A percentile compares a stretch with the other conserved stretches of the same genome.
phyloP scores from a whole-genome alignment of 2,888 invertebrate genomes.

The Luperina nickerlii region DNA sequence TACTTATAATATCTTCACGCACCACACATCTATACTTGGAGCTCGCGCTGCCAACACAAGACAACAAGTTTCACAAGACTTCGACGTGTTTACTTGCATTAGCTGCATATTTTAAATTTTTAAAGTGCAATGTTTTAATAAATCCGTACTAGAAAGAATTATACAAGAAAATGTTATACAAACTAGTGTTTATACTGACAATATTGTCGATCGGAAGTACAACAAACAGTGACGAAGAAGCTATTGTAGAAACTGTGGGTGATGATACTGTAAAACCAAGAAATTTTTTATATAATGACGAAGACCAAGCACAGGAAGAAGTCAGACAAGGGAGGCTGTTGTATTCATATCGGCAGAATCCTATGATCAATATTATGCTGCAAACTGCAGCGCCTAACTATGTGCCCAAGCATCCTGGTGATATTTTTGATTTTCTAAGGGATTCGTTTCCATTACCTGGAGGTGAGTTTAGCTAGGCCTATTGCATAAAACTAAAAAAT shows the following conservation, averaged over 20 bases:
- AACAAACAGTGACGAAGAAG: slow-evolving; percentile 45
- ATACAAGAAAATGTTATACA: slow-evolving; percentile 41
- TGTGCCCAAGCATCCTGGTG: slow-evolving; percentile 65
- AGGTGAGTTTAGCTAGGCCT: slow-evolving; percentile 73
- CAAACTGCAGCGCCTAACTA: slow-evolving; percentile 71
- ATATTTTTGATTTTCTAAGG: slow-evolving; percentile 79
- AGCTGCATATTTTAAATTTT: background rate
- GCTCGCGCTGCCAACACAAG: background rate
- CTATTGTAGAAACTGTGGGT: slow-evolving; percentile 47
- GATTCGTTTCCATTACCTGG: slow-evolving; percentile 81
- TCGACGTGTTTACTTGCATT: slow-evolving; percentile 24
- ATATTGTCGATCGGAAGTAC: slow-evolving; percentile 36
- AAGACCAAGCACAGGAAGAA: slow-evolving; percentile 24
- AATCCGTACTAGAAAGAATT: background rate
- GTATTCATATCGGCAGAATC: slow-evolving; percentile 69
- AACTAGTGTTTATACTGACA: slow-evolving; percentile 38
- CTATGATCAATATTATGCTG: slow-evolving; percentile 74
- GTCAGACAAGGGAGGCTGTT: slow-evolving; percentile 67
- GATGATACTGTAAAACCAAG: slow-evolving; percentile 25
- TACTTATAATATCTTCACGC: slow-evolving; percentile 34
- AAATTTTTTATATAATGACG: slow-evolving; percentile 1
- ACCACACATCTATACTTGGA: slow-evolving; percentile 17
- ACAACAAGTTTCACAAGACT: slow-evolving; percentile 38
- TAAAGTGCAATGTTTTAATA: slow-evolving; percentile 17
- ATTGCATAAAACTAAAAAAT: background rate